Conservation (phyloP, 2,888 invertebrate genomes). For the Drosophila anomalata region DNA sequence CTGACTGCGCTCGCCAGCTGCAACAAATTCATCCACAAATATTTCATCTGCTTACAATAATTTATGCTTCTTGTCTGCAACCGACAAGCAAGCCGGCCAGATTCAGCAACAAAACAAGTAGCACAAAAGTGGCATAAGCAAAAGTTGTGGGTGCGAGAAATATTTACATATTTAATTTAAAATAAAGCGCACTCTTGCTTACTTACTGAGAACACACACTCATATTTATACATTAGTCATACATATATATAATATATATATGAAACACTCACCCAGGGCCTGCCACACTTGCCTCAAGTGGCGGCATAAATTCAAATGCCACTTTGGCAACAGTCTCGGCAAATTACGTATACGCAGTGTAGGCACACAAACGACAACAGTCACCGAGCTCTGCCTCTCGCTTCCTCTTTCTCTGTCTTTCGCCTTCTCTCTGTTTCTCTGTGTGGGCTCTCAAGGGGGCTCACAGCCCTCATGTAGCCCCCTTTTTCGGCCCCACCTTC, state of each 20-base stretch:
- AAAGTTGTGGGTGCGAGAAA: conserved; percentile 27
- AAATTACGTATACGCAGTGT: conserved; percentile 71
- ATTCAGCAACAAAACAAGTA: conserved; percentile 9
- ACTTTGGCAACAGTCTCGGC: conserved; percentile 64
- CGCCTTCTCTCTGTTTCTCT: conserved; percentile 35
- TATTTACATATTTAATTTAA: conserved; percentile 69
- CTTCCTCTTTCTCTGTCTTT: not conserved
- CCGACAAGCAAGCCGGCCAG: conserved; percentile 26
- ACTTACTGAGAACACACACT: conserved; percentile 8
- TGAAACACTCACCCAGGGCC: conserved; percentile 27
- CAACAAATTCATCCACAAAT: conserved; percentile 47
- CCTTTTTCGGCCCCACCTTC: not conserved
- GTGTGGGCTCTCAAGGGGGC: conserved; percentile 56
- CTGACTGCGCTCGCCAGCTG: conserved; percentile 45
- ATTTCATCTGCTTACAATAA: conserved; percentile 52
- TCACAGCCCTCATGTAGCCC: conserved; percentile 16
- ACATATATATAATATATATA: conserved; percentile 9
- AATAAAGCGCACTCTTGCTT: conserved; percentile 48
- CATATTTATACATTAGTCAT: not conserved
- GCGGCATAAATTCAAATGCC: conserved; percentile 77
- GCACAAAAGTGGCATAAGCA: conserved; percentile 22
- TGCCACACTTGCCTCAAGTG: conserved; percentile 68
- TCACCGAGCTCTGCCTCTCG: conserved; percentile 18
- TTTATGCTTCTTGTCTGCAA: conserved; percentile 60
- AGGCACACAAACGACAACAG: conserved; percentile 48